Conservation (phyloP, 2,797 vertebrate genomes). For the Brotula barbata region DNA sequence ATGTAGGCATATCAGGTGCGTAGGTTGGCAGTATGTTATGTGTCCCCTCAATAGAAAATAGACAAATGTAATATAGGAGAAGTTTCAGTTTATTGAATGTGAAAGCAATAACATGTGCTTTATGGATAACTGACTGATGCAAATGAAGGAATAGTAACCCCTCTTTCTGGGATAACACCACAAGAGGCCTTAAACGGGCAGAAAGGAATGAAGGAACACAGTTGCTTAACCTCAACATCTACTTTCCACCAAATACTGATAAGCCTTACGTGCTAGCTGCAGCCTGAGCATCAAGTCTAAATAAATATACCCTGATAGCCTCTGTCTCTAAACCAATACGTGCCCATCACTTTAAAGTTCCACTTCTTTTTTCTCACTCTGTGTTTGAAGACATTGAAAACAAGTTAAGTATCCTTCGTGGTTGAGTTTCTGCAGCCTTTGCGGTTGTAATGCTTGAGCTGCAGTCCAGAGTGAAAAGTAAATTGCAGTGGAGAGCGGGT, state of each 20-base stretch:
- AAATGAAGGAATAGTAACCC: too few relatives aligned
- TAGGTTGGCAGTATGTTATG: too few relatives aligned
- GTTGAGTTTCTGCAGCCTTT: conserved; percentile 10
- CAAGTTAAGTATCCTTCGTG: conserved; percentile 2
- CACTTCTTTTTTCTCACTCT: conserved; percentile 19
- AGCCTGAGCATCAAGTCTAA: conserved; percentile 34
- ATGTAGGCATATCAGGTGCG: too few relatives aligned
- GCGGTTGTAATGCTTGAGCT: conserved; percentile 7
- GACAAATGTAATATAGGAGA: too few relatives aligned
- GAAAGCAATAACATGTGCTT: too few relatives aligned
- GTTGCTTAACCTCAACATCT: conserved; percentile 12
- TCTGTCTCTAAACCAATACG: conserved; percentile 42
- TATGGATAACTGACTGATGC: too few relatives aligned
- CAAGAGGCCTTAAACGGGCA: too few relatives aligned
- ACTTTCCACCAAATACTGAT: conserved; percentile 40
- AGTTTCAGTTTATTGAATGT: too few relatives aligned
- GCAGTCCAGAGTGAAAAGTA: conserved; percentile 38
- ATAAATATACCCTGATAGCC: conserved; percentile 53
- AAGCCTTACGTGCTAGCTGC: conserved; percentile 32
- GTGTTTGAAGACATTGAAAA: conserved; percentile 20
- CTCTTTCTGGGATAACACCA: too few relatives aligned
- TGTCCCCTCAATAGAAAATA: too few relatives aligned
- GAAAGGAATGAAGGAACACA: conserved; percentile 15
- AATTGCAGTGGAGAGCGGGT: conserved; percentile 15
- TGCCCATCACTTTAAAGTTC: conserved; percentile 47